Evolutionary conservation across 2,888 invertebrate species (phyloP), one percentile per base, ranked within the genome.

Genomic region (Cerastoderma edule): DNA sequence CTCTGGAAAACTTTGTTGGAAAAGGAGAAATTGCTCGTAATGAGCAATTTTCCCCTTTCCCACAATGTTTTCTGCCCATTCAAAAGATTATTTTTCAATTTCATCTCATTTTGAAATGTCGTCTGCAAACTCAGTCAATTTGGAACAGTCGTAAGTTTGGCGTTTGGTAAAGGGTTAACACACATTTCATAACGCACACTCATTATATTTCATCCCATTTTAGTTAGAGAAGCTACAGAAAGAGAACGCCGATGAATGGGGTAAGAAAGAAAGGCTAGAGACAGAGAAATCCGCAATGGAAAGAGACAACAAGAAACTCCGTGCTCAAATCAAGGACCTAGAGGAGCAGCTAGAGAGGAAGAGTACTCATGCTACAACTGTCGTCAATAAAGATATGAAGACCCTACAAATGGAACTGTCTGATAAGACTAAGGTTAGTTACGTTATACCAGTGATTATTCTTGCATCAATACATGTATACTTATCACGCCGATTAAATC

Each of bases 211-310:
- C 19, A 44, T 44, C 19, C 44, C 35, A 16, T 56, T 70, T 13
- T 80, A 97, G 95, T 93, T 98, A 85, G 98, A 98, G 91, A 94
- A 95, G 85, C 93, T 98, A 19, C 98, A 98, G 93, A 96, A 96
- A 0, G 98, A 98, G 93, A 98, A 98, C 93, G 97, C 97, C 0
- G 95, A 96, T 0, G 98, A 98, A 91, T 98, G 98, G 98, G 97
- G 96, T 24, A 96, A 97, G 92, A 94, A 98, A 4, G 98, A 98
- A 93, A 94, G 97, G 6, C 92, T 98, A 65, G 98, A 98, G 93
- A 96, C 97, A 0, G 98, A 98, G 88, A 97, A 97, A 91, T 94
- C 97, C 87, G 95, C 95, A 0, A 94, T 98, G 82, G 96, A 98
- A 89, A 94, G 98, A 46, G 98, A 98, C 87, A 98, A 97, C 90